Evolutionary conservation across 2,797 vertebrate genomes (phyloP).

Genomic region (Trachops cirrhosus): DNA sequence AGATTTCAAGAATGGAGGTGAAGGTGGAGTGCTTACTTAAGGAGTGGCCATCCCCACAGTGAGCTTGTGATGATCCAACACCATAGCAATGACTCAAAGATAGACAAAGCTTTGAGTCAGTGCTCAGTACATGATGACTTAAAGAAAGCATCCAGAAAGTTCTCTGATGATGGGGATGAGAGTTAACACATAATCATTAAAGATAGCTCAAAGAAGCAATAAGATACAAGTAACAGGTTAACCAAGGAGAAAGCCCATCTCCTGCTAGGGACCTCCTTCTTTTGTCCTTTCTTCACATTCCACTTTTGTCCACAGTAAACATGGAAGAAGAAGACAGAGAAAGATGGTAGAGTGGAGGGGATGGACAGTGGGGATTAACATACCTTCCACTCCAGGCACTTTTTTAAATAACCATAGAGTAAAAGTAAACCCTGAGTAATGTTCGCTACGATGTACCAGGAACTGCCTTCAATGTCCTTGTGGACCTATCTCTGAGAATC

Average conservation of each 20-base stretch:
- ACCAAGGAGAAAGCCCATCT: no score
- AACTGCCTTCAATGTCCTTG: background rate
- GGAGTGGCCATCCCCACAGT: no score
- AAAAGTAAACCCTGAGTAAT: background rate
- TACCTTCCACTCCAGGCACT: background rate
- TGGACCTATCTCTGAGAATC: background rate
- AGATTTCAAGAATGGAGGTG: background rate
- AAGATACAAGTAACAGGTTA: background rate
- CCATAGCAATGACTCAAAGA: background rate
- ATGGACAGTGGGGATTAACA: background rate
- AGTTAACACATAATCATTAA: background rate
- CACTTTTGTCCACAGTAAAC: background rate
- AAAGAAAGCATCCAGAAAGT: background rate
- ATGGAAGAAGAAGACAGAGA: background rate
- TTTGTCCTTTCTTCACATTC: background rate
- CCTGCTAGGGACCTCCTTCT: background rate
- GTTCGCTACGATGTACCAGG: background rate
- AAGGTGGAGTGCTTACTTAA: background rate
- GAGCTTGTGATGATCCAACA: no score
- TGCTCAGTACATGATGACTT: background rate
- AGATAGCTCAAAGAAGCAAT: background rate
- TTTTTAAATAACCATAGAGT: background rate
- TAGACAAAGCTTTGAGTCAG: background rate
- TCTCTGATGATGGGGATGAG: background rate
- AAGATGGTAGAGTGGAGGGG: background rate